Percentiles rank a stretch among this genome's conserved stretches.
Conservation (phyloP, 2,888 invertebrate genomes). For the Zeuzera pyrina region DNA sequence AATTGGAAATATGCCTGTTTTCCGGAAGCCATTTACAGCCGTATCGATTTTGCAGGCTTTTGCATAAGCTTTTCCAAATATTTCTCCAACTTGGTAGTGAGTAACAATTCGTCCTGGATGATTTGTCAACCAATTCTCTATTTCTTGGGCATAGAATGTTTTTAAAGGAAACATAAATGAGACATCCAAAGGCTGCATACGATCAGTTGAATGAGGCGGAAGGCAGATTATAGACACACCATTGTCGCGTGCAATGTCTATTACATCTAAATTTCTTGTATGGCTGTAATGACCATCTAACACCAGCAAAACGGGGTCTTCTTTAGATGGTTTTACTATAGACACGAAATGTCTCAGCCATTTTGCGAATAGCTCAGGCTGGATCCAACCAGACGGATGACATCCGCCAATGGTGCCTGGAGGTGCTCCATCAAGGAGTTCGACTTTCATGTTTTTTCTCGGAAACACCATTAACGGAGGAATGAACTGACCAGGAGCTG, state of each 20-base stretch:
- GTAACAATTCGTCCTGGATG: conserved; percentile 11
- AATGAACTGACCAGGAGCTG: conserved; percentile 17
- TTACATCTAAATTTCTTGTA: conserved; percentile 19
- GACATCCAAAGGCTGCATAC: conserved; percentile 16
- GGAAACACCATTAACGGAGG: conserved; percentile 9
- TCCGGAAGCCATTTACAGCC: conserved; percentile 8
- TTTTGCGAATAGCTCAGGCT: conserved; percentile 23
- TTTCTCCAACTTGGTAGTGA: conserved; percentile 7
- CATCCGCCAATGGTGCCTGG: conserved; percentile 22
- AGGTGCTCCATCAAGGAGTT: conserved; percentile 23
- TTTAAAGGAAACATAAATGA: conserved; percentile 10
- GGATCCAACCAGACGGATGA: conserved; percentile 30
- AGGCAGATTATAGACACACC: conserved; percentile 11
- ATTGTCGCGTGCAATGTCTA: conserved; percentile 13
- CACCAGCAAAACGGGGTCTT: conserved; percentile 16
- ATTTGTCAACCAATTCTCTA: conserved; percentile 8
- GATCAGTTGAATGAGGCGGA: conserved; percentile 16
- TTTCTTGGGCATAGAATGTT: conserved; percentile 8
- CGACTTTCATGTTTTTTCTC: conserved; percentile 7
- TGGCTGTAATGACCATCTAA: conserved; percentile 21
- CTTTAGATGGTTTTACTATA: conserved; percentile 12
- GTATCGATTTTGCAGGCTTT: conserved; percentile 7
- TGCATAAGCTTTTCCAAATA: conserved; percentile 8
- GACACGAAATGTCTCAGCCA: conserved; percentile 27
- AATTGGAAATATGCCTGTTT: conserved; percentile 10